Evolutionary conservation across 2,797 vertebrate genomes (phyloP), one percentile per base, ranked within the genome.

Genomic region (Chaenodraco wilsoni): DNA sequence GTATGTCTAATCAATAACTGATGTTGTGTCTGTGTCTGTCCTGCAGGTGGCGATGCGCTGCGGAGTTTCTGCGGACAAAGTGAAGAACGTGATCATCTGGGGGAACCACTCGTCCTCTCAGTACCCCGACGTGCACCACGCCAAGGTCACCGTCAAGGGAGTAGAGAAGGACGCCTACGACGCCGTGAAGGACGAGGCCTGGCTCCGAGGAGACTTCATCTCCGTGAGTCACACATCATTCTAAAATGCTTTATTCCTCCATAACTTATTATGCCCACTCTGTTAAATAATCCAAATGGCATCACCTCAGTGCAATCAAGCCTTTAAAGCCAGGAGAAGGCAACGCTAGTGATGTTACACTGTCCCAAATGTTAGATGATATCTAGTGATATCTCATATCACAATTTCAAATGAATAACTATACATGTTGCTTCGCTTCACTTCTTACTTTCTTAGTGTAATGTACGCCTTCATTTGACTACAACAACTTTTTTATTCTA

Each of bases 61-160:
- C 45, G 91, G 95, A 6, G 95, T 98, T 1, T 76, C 89, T 93
- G 52, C 96, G 1, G 94, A 95, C 81, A 92, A 92, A 9, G 97
- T 99, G 72, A 99, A 97, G 94, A 98, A 99, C 49, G 97, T 98
- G 65, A 97, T 98, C 80, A 99, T 99, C 90, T 99, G 98, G 98
- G 98, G 98, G 41, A 99, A 99, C 91, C 98, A 99, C 92, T 99
- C 98, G 23, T 98, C 97, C 66, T 98, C 97, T 83, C 98, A 99
- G 68, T 99, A 99, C 92, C 97, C 98, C 4, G 98, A 99, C 84
- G 96, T 97, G 69, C 95, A 95, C 83, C 98, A 99, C 44, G 95
- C 96, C 0, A 94, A 94, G 65, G 97, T 98, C 62, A 94, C 93
- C 6, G 2, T 94, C 43, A 74, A 93, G 2, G 96, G 96, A 68